Percentiles rank a stretch among this genome's conserved stretches.
Evolutionary conservation across 2,797 vertebrate genomes (phyloP).

Genomic region (Xenentodon cancila): DNA sequence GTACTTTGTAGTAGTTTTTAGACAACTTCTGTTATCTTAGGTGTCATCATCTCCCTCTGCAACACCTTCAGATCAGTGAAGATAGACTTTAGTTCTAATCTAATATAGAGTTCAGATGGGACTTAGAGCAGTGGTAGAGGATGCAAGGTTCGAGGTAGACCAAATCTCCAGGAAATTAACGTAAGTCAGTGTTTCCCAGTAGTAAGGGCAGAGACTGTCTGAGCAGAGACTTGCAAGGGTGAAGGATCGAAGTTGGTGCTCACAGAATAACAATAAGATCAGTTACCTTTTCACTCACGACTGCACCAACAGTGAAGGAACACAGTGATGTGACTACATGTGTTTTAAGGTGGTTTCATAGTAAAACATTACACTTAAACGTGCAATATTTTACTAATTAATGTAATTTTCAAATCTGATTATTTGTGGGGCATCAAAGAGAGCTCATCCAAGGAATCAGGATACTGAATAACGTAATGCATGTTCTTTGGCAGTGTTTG

Average conservation of each 20-base stretch:
- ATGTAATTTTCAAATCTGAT: too few species aligned
- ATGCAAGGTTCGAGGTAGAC: slow-evolving; percentile 62
- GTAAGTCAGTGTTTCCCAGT: neutral
- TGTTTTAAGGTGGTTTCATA: too few species aligned
- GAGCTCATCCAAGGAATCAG: slow-evolving; percentile 24
- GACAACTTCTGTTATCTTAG: too few species aligned
- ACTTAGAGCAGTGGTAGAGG: slow-evolving; percentile 30
- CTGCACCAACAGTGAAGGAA: neutral
- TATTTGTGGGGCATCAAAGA: slow-evolving; percentile 2
- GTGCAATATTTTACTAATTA: too few species aligned
- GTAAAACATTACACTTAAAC: too few species aligned
- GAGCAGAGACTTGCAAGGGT: slow-evolving; percentile 29
- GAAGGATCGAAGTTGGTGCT: slow-evolving; percentile 36
- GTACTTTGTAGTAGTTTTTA: too few species aligned
- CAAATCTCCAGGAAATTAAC: neutral
- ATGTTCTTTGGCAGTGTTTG: slow-evolving; percentile 48
- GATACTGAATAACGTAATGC: slow-evolving; percentile 39
- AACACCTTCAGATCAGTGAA: slow-evolving; percentile 34
- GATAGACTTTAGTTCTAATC: slow-evolving; percentile 42
- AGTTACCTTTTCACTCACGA: slow-evolving; percentile 4
- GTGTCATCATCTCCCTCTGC: slow-evolving; percentile 8
- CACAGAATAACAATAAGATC: slow-evolving; percentile 53
- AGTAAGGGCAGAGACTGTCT: slow-evolving; percentile 20
- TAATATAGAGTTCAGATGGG: slow-evolving; percentile 36
- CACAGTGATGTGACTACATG: neutral